Evolutionary conservation across 2,797 vertebrate species (phyloP), one percentile per base, ranked within the genome.

Genomic region (Macropodus opercularis): DNA sequence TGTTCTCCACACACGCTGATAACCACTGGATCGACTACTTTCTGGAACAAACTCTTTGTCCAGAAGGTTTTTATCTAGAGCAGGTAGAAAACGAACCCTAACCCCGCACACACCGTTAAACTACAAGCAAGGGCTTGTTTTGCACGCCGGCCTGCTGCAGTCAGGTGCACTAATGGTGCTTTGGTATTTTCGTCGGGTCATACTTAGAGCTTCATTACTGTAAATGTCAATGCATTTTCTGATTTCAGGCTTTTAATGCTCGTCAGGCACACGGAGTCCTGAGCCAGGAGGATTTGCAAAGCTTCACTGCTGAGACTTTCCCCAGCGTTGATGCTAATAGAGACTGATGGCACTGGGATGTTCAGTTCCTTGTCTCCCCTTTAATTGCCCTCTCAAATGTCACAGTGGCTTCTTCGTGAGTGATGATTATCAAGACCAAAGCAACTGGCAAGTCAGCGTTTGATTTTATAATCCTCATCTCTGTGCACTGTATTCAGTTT

Each of bases 341-440:
- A 50, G 39, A 31, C 58, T 55, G 58, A 81, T 74, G 44, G 66
- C 2, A 11, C 69, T 21, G 72, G 40, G 73, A 80, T 72, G 77
- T 71, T 72, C 24, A 53, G 68, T 67, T 71, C 68, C 63, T 63
- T 18, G 31, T 58, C 72, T 74, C 49, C 34, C 7, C 53, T 73
- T 79, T 70, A 74, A 77, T 60, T 69, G 70, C 68, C 48, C 67
- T 61, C 76, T 70, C 76, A 63, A 47, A 72, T 80, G 72, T 79
- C 75, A 69, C 51, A 66, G 63, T 63, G 63, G 63, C 72, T 66
- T 72, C 75, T 80, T 75, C 48, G 56, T n/a, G 63, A 71, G 71
- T 0, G 39, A 55, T 49, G 50, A 76, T 68, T 57, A 72, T 74
- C 55, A 56, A 46, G 67, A 67, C 39, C 52, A 46, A 67, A 51